Evolutionary conservation across 92 coral and sea anemone genomes (phyloP).

Genomic region (Metridium senile): DNA sequence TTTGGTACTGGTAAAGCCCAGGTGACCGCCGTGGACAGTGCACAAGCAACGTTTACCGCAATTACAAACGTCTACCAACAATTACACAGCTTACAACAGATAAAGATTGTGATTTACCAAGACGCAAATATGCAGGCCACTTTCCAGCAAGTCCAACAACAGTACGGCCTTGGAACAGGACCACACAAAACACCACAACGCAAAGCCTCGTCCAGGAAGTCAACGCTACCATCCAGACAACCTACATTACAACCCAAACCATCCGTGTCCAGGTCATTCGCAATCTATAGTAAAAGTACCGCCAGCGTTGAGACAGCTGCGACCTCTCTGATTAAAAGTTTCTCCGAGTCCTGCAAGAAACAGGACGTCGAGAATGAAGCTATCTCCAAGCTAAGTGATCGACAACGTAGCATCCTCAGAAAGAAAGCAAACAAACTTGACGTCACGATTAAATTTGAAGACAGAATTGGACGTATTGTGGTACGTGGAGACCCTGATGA

Average conservation of each 20-base stretch:
- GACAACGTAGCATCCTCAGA: slow-evolving; percentile 36
- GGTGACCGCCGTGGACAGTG: slow-evolving; percentile 44
- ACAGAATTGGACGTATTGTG: slow-evolving; percentile 43
- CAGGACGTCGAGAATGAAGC: slow-evolving; percentile 48
- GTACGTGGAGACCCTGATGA: slow-evolving; percentile 73
- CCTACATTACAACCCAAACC: not conserved
- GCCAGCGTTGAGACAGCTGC: slow-evolving; percentile 35
- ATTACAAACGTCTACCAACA: slow-evolving; percentile 27
- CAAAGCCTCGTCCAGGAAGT: not conserved
- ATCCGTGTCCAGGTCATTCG: slow-evolving; percentile 5
- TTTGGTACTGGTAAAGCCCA: slow-evolving; percentile 64
- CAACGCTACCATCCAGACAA: not conserved
- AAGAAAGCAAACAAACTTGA: slow-evolving; percentile 52
- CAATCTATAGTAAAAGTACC: slow-evolving; percentile 23
- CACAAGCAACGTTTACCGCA: slow-evolving; percentile 55
- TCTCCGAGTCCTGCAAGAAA: slow-evolving; percentile 52
- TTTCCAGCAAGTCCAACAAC: slow-evolving; percentile 54
- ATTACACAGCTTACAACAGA: slow-evolving; percentile 32
- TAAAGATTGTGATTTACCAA: slow-evolving; percentile 64
- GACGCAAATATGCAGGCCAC: slow-evolving; percentile 33
- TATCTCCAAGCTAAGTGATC: slow-evolving; percentile 39
- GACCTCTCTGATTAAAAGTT: slow-evolving; percentile 31
- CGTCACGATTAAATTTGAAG: slow-evolving; percentile 59
- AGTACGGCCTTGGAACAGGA: not conserved
- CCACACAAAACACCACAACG: not conserved